Evolutionary conservation across 2,113 vertebrate genomes (phyloP), one percentile per base, ranked within the genome.

Genomic region (Solea solea): DNA sequence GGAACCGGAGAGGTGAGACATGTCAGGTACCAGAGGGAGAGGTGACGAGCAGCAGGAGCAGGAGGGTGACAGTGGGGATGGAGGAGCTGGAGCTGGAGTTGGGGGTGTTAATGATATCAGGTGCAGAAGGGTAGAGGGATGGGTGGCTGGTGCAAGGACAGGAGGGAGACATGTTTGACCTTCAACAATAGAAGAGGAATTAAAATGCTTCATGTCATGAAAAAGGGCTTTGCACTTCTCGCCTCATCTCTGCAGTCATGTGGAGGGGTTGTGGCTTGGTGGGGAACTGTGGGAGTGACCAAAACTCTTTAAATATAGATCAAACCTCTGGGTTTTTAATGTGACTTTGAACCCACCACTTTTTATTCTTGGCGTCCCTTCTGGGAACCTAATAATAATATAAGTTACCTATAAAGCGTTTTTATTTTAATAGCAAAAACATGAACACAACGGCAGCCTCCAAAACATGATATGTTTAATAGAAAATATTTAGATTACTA

Each of bases 21-120:
- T 84, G 85, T 79, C 75, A 81, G 86, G 82, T 83, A 79, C 65
- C 72, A 78, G 59, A 81, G 78, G 81, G 75, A 87, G 64, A 84
- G 72, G 61, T 64, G 62, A 77, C 12, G 76, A 72, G 76, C 80
- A 83, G 78, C 59, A 25, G 77, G 76, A 68, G 77, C 28, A 48
- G 74, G 74, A 55, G 76, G 73, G 72, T 67, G 71, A 65, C 73
- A 83, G 76, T 69, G 81, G 79, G 74, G 69, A 48, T 59, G 69
- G 77, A 54, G 72, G 74, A 56, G 59, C 52, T 34, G 56, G 80
- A 59, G 50, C 58, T 56, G 64, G 67, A 67, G 27, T 63, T 25
- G 46, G 63, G 79, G 84, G 87, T 74, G 87, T 74, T 75, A 84
- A 85, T 82, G 76, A 87, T 82, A 74, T 79, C 80, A 75, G 82